Evolutionary conservation across 1,140 invertebrate genomes (phyloP), one percentile per base, ranked within the genome.

Genomic region (Drosophila melanica): DNA sequence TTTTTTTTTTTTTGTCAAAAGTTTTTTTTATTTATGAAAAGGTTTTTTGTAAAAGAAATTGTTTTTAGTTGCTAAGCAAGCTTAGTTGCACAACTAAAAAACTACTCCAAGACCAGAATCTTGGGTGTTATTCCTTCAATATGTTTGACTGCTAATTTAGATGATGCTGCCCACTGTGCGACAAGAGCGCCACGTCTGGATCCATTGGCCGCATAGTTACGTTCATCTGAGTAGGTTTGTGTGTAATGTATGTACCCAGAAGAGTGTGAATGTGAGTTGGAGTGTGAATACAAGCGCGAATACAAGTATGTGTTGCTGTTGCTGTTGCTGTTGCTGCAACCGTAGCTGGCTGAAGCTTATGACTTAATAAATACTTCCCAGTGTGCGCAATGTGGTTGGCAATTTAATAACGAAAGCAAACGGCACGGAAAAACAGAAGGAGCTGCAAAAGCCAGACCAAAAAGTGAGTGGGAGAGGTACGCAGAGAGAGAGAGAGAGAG

Each of bases 351-450:
- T 68, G 58, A 67, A 58, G 75, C 71, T 87, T 86, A 86, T 86
- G 82, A 86, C 82, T 86, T 86, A 82, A 86, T 86, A 86, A 86
- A 86, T 82, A 89, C 82, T 87, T 84, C 64, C 70, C 79, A 79
- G 79, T 53, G 81, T 53, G 76, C 72, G 78, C 81, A 75, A 76
- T 82, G 82, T 87, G 81, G 79, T 82, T 86, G 82, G 82, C 82
- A 86, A 87, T 86, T 82, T 86, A 86, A 87, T 86, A 86, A 82
- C 82, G 77, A 87, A 70, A 81, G 79, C 82, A 82, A 79, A 82
- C 72, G 82, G 82, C 70, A 78, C 65, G 59, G 45, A 54, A 67
- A 54, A 75, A 63, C 35, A 45, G 45, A 39, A 45, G 53, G 30
- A 74, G 45, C 59, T 50, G 45, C 11, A 33, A 30, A 30, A n/a